A percentile compares a stretch with the other conserved stretches of the same genome.
These are phyloP conservation scores for Xiphophorus maculatus DNA, from an alignment of 2,113 vertebrate genomes.

Conservation along the genomic window DNA sequence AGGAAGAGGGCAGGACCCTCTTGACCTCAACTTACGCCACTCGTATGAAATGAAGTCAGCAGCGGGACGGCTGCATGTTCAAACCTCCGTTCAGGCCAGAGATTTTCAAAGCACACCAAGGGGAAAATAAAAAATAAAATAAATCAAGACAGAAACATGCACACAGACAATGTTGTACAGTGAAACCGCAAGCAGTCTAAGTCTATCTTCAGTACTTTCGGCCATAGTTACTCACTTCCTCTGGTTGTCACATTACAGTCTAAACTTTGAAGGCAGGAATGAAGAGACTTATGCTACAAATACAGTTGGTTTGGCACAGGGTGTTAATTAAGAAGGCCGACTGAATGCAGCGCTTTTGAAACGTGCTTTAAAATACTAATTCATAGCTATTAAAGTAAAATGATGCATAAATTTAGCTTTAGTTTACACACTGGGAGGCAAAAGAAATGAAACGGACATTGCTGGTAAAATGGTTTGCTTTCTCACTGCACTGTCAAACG, in stretches of 20 bases:
- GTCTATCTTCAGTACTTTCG: not conserved
- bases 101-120: constrained; percentile 27
- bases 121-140: not conserved
- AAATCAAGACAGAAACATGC: constrained; percentile 1
- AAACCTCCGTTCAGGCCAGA: constrained; percentile 32
- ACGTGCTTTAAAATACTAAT: not conserved
- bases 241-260: constrained; percentile 29
- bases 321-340: not conserved
- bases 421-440: not conserved
- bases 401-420: not conserved
- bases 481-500: not conserved
- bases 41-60: not conserved
- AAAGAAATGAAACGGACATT: too few relatives aligned
- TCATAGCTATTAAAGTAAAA: not conserved
- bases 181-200: constrained; percentile 21
- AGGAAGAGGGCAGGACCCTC: constrained; percentile 57
- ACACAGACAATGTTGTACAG: constrained; percentile 20
- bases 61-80: not conserved
- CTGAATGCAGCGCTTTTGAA: not conserved
- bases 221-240: not conserved
- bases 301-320: not conserved
- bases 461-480: too few relatives aligned
- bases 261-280: constrained; percentile 29
- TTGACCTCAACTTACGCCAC: constrained; percentile 48
- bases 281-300: not conserved